Evolutionary conservation across 2,797 vertebrate genomes (phyloP).

Genomic region (Carapus acus): DNA sequence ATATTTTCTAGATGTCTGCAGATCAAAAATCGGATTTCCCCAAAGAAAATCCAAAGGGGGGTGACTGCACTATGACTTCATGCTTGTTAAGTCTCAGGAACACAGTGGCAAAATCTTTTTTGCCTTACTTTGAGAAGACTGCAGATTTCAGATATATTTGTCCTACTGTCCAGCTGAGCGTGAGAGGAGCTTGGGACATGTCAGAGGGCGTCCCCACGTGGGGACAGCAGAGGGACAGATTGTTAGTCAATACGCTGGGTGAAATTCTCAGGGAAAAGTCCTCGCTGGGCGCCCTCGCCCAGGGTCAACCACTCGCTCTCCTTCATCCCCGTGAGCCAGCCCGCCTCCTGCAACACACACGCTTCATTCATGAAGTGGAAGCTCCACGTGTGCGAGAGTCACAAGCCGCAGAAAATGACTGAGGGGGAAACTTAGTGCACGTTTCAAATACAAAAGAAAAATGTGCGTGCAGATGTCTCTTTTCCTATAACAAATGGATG

Average conservation of each 20-base stretch:
- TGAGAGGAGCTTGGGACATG: too few species aligned
- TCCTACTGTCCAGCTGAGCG: slow-evolving; percentile 57
- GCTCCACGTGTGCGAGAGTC: too few species aligned
- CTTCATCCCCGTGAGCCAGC: slow-evolving; percentile 91
- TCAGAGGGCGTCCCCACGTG: too few species aligned
- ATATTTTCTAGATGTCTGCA: too few species aligned
- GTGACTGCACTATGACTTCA: slow-evolving; percentile 66
- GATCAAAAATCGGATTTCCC: too few species aligned
- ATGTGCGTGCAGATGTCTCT: too few species aligned
- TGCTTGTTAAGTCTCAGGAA: slow-evolving; percentile 55
- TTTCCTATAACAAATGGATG: too few species aligned
- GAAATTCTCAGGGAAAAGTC: slow-evolving; percentile 97
- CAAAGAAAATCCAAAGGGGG: slow-evolving; percentile 40
- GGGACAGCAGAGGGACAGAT: too few species aligned
- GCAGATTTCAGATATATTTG: too few species aligned
- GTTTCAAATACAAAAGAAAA: too few species aligned
- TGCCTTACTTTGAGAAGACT: slow-evolving; percentile 15
- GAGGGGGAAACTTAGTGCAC: too few species aligned
- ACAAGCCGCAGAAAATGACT: too few species aligned
- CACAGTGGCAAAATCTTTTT: slow-evolving; percentile 42
- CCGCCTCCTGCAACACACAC: slow-evolving; percentile 80
- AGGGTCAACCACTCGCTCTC: slow-evolving; percentile 84
- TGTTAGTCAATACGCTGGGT: slow-evolving; percentile 78
- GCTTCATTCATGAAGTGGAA: neutral
- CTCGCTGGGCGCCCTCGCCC: slow-evolving; percentile 75